Evolutionary conservation across 1,140 invertebrate genomes (phyloP).

Genomic region (Vanessa atalanta): DNA sequence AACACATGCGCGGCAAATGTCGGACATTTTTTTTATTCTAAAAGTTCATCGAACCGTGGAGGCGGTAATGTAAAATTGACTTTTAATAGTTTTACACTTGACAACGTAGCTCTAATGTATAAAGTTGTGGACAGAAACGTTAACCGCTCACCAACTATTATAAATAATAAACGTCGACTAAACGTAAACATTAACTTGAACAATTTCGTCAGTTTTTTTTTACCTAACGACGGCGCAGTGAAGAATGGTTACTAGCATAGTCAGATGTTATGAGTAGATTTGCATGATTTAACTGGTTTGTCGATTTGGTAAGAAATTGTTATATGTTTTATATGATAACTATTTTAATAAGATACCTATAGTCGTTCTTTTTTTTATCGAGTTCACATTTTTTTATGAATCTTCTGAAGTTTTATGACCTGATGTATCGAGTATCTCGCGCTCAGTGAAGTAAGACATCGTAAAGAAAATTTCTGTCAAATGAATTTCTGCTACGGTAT

Average conservation of each 20-base stretch:
- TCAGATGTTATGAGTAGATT: neutral
- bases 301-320: too few species aligned
- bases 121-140: neutral
- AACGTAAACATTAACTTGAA: neutral
- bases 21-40: slow-evolving; percentile 20
- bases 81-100: slow-evolving; percentile 14
- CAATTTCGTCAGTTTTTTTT: neutral
- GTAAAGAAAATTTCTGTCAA: too few species aligned
- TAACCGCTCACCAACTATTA: neutral
- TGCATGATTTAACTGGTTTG: too few species aligned
- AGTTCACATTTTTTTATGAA: too few species aligned
- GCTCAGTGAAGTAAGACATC: too few species aligned
- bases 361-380: too few species aligned
- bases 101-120: neutral
- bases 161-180: neutral
- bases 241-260: neutral
- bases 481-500: too few species aligned
- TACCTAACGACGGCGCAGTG: neutral
- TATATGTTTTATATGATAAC: too few species aligned
- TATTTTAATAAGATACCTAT: too few species aligned
- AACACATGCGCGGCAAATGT: slow-evolving; percentile 61
- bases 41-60: slow-evolving; percentile 20
- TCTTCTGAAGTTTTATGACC: too few species aligned
- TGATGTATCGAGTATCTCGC: too few species aligned
- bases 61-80: slow-evolving; percentile 14